phyloP scores from a whole-genome alignment of 2,888 invertebrate species.

The Dysmachus trigonus region DNA sequence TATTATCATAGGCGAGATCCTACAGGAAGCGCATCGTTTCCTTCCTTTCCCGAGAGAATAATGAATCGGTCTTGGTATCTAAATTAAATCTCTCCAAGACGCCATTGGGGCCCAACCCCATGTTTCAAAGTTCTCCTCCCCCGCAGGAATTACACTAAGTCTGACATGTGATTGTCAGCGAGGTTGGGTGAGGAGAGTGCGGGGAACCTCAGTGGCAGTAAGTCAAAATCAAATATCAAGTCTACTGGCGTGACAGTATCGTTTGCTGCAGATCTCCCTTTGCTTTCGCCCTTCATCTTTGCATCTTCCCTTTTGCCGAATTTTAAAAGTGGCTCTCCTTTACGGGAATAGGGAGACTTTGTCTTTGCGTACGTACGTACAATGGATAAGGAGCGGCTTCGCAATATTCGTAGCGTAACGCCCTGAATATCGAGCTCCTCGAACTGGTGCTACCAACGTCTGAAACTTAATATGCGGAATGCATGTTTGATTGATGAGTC shows the following conservation, averaged over 20 bases:
- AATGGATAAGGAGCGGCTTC: background rate
- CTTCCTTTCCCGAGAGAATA: slow-evolving; percentile 47
- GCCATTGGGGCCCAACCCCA: slow-evolving; percentile 42
- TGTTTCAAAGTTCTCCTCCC: background rate
- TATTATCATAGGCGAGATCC: slow-evolving; percentile 25
- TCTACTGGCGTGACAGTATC: slow-evolving; percentile 48
- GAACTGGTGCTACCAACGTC: slow-evolving; percentile 1
- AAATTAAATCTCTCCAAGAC: slow-evolving; percentile 49
- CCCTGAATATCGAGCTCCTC: background rate
- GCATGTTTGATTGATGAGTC: slow-evolving; percentile 50
- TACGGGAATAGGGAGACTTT: background rate
- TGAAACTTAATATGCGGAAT: slow-evolving; percentile 44
- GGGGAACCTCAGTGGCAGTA: slow-evolving; percentile 38
- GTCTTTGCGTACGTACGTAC: background rate
- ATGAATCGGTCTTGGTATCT: slow-evolving; percentile 49
- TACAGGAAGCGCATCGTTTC: slow-evolving; percentile 37
- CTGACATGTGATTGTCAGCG: slow-evolving; percentile 43
- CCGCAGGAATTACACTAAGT: slow-evolving; percentile 26
- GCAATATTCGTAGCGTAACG: background rate
- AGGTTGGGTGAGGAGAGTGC: background rate
- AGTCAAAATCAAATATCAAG: slow-evolving; percentile 50
- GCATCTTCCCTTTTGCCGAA: slow-evolving; percentile 43
- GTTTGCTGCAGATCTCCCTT: slow-evolving; percentile 46
- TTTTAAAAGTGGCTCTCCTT: background rate
- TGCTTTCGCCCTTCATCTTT: slow-evolving; percentile 42